Base-by-base conservation (phyloP, 2,888 invertebrate genomes). In the Ormyrus nitidulus region DNA sequence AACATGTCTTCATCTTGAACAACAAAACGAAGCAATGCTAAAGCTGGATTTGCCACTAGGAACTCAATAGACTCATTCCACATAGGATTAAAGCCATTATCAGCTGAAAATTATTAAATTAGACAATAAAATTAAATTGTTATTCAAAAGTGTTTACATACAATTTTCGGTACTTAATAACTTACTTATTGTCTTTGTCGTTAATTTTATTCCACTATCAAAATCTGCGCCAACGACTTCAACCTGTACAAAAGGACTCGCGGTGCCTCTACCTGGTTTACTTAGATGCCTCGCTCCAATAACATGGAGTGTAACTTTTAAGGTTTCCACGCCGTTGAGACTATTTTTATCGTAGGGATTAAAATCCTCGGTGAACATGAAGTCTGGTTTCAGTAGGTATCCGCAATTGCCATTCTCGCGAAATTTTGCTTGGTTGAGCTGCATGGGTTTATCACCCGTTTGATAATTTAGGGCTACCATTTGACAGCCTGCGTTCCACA, bases 401-500 rank as follows among this genome's bases (percentile, higher is more conserved):
- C 99, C 99, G 89, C 98, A 98, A 53, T 94, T 93, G 0, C 98
- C 98, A 88, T 99, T 99, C 88, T 96, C 95, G 49, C 95, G 92
- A 89, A 99, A 99, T 89, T 96, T 96, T 0, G 97, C 98, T 88
- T 96, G 95, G 91, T 99, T 99, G 9, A 99, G 89, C 91, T 99
- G 99, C 98, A 99, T 99, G 10, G 97, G 93, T 87, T 96, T 96
- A 89, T 99, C 99, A 81, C 94, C 93, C 0, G 99, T 99, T 91
- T 99, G 99, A 91, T 98, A 99, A 91, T 99, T 99, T 5, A 99
- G 92, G 0, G 99, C 99, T 0, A 97, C 96, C 98, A 99, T 97
- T 91, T 99, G 99, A 66, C 96, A 97, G 0, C 98, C 99, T 10
- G 94, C 94, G 90, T 98, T 98, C 99, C 99, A 99, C 91, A 98